Conservation (phyloP, 2,113 vertebrate genomes). For the Mormoops blainvillei region DNA sequence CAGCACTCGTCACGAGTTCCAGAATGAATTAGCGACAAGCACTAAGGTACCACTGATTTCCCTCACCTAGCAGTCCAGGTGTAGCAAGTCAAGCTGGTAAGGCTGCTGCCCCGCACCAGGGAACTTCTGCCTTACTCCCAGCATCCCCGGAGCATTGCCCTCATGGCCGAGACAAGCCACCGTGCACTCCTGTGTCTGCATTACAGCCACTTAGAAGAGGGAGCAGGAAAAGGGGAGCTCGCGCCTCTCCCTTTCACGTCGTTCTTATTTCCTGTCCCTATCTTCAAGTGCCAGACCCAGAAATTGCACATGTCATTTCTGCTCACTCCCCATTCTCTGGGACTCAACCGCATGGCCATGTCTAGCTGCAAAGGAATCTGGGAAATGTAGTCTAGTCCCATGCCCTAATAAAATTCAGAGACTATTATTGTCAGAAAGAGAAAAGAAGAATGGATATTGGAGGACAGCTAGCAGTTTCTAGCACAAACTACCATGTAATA, state of each 20-base stretch:
- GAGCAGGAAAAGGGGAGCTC: not conserved
- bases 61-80: not conserved
- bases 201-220: not conserved
- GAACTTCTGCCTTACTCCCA: not conserved
- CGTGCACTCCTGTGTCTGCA: not conserved
- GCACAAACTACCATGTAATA: not conserved
- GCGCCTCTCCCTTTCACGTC: not conserved
- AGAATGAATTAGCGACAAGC: too few species aligned
- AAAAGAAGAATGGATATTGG: not conserved
- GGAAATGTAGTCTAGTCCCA: not conserved
- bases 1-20: too few species aligned
- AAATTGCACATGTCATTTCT: not conserved
- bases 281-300: not conserved
- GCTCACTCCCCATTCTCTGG: not conserved
- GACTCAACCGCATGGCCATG: not conserved
- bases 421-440: not conserved
- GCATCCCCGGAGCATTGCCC: not conserved
- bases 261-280: not conserved
- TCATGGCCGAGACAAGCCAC: not conserved
- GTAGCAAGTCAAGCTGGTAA: not conserved
- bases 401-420: not conserved
- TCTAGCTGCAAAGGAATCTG: conserved; percentile 38
- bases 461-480: not conserved
- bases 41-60: not conserved
- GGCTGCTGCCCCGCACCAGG: not conserved